Evolutionary conservation across 2,113 vertebrate genomes (phyloP).

Genomic region (Zeus faber): DNA sequence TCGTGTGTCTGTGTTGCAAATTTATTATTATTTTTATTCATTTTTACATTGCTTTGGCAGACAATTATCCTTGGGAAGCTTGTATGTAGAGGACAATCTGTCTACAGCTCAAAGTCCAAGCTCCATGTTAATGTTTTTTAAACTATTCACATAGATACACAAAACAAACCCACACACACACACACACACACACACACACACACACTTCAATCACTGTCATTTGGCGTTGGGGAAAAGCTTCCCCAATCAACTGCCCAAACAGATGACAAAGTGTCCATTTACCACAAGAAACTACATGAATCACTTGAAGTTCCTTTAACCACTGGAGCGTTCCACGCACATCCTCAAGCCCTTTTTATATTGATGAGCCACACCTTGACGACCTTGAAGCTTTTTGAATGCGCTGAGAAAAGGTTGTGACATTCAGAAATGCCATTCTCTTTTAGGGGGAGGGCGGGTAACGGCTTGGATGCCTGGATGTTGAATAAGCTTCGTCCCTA

Average conservation of each 20-base stretch:
- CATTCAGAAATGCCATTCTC: constrained; percentile 74
- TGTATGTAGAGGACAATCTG: constrained; percentile 38
- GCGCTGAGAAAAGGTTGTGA: constrained; percentile 69
- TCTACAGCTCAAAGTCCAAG: too few species aligned
- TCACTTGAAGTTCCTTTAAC: too few species aligned
- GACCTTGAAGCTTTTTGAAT: constrained; percentile 67
- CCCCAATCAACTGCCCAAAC: not conserved
- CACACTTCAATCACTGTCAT: constrained; percentile 20
- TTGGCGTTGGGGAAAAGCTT: constrained; percentile 8
- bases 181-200: constrained; percentile 17
- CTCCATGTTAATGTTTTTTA: too few species aligned
- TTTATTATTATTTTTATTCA: constrained; percentile 12
- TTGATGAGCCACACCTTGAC: constrained; percentile 65
- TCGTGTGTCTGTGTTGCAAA: constrained; percentile 13
- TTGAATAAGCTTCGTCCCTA: constrained; percentile 65
- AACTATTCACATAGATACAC: constrained; percentile 39
- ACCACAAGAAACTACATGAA: not conserved
- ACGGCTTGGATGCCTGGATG: constrained; percentile 46
- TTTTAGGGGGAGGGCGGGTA: constrained; percentile 62
- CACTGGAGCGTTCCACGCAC: not conserved
- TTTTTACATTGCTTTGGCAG: constrained; percentile 53
- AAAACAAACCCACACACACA: constrained; percentile 13
- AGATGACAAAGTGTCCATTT: too few species aligned
- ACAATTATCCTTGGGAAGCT: constrained; percentile 66
- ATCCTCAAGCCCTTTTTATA: constrained; percentile 50